Evolutionary conservation across 2,888 invertebrate species (phyloP), one percentile per base, ranked within the genome.

Genomic region (Acleris literana): DNA sequence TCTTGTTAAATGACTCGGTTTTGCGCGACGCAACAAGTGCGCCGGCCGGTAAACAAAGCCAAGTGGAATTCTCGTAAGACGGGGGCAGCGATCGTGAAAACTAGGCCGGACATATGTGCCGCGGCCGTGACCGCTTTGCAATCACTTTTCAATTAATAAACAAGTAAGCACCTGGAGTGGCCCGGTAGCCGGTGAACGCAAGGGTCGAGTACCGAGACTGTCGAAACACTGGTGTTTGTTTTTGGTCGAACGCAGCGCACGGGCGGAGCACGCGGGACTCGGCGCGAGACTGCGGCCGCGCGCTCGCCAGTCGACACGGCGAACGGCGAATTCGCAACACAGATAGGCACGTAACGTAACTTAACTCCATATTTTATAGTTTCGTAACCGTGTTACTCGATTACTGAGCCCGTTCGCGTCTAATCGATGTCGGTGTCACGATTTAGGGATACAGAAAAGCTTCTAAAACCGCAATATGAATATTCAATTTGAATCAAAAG

Each of bases 71-170:
- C 82, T 83, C 82, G 79, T 75, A 78, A 84, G 81, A 80, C 83
- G 82, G 79, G 82, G 81, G 74, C 77, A 76, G 72, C 76, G 72
- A 74, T 75, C 90, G 90, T 88, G 90, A 90, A 90, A 92, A 91
- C 91, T 90, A 88, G 89, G 87, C 90, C 91, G 92, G 91, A 90
- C 91, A 90, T 89, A 85, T 89, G 89, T 89, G 89, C 85, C 84
- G 85, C 88, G 90, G 88, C 92, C 91, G 87, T 91, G 92, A 87
- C 92, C 92, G 86, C 84, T 79, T 88, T 90, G 90, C 92, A 90
- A 90, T 91, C 92, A 92, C 92, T 92, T 92, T 92, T 91, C 90
- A 89, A 90, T 90, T 90, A 92, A 90, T 89, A 88, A 89, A 89
- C 82, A 88, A 87, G 83, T 79, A 81, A 86, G 86, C 91, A 91